phyloP scores from a whole-genome alignment of 2,888 invertebrate genomes.

The Linyphia triangularis region DNA sequence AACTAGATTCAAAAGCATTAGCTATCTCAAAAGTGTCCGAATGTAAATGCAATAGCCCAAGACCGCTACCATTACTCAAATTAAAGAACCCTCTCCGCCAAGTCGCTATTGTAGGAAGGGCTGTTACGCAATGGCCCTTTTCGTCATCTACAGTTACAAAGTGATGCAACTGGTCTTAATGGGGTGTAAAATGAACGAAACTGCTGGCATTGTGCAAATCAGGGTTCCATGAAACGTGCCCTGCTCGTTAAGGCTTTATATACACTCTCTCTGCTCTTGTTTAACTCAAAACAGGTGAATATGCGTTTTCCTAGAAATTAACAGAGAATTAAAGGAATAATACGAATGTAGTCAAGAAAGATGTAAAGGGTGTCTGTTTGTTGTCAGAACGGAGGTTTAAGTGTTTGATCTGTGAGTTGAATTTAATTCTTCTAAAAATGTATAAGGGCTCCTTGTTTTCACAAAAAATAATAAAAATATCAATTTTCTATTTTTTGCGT shows the following conservation, averaged over 20 bases:
- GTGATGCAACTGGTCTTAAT: conserved; percentile 26
- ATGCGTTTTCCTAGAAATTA: background rate
- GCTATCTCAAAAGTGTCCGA: too few relatives aligned
- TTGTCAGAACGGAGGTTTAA: too few relatives aligned
- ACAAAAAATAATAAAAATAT: too few relatives aligned
- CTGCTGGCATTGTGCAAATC: conserved; percentile 9
- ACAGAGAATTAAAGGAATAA: background rate
- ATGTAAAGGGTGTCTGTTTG: too few relatives aligned
- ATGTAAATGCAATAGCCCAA: too few relatives aligned
- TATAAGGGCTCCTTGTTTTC: too few relatives aligned
- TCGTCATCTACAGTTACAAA: background rate
- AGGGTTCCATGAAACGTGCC: background rate
- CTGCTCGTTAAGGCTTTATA: background rate
- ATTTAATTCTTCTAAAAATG: too few relatives aligned
- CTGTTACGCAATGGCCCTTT: background rate
- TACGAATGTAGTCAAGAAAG: too few relatives aligned
- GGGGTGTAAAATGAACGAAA: conserved; percentile 42
- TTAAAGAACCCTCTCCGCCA: background rate
- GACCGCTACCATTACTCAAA: too few relatives aligned
- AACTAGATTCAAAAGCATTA: too few relatives aligned
- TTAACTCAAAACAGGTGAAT: background rate
- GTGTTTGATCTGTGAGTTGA: too few relatives aligned
- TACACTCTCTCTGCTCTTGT: background rate
- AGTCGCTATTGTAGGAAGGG: background rate
- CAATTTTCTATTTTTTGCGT: too few relatives aligned